Evolutionary conservation across 1,140 invertebrate genomes (phyloP).

Genomic region (Formica selysi): DNA sequence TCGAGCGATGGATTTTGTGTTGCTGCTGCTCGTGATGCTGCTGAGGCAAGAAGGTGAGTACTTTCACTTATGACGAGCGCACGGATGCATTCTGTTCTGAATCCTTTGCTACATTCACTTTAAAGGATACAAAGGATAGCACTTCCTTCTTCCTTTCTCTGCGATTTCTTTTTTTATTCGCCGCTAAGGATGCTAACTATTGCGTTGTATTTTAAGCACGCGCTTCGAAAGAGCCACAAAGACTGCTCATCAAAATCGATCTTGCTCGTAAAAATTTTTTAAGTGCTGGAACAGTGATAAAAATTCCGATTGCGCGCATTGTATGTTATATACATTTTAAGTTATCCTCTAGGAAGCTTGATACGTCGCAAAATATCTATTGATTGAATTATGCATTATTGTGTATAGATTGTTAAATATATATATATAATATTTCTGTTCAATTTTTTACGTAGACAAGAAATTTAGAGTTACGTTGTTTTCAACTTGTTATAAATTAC

Average conservation of each 20-base stretch:
- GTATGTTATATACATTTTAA: neutral
- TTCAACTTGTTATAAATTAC: neutral
- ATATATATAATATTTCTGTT: neutral
- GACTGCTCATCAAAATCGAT: slow-evolving; percentile 9
- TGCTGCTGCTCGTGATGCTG: slow-evolving; percentile 78
- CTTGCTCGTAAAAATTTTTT: slow-evolving; percentile 26
- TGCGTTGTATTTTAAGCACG: slow-evolving; percentile 31
- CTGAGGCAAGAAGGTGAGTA: slow-evolving; percentile 80
- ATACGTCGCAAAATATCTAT: neutral
- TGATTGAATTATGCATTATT: neutral
- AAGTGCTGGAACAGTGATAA: slow-evolving; percentile 6
- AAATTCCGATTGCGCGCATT: slow-evolving; percentile 19
- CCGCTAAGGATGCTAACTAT: slow-evolving; percentile 34
- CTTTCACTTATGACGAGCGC: slow-evolving; percentile 22
- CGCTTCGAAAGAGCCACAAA: slow-evolving; percentile 43
- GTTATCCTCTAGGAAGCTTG: neutral
- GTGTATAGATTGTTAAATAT: neutral
- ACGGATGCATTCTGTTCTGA: neutral
- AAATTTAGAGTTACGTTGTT: neutral
- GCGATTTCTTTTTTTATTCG: slow-evolving; percentile 27
- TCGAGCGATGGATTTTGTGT: slow-evolving; percentile 80
- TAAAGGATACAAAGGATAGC: slow-evolving; percentile 36
- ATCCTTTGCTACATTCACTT: slow-evolving; percentile 45
- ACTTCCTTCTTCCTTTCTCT: neutral
- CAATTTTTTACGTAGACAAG: neutral